A percentile compares a stretch with the other conserved stretches of the same genome.
phyloP scores from a whole-genome alignment of 2,113 vertebrate genomes.

The Sphyrna mokarran region DNA sequence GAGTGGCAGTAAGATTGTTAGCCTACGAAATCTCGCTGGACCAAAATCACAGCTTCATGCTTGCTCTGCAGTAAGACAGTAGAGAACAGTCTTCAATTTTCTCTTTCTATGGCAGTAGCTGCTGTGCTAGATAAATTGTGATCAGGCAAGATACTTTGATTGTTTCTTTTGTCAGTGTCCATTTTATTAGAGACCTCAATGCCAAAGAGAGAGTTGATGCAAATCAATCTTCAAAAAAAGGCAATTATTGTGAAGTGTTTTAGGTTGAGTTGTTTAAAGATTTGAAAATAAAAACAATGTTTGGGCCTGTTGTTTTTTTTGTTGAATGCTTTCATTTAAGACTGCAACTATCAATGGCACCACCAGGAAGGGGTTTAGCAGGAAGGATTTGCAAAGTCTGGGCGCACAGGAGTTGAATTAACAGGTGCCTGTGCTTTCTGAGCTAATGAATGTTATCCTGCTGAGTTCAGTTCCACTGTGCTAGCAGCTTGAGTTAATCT shows the following conservation, averaged over 20 bases:
- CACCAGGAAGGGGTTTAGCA: no score
- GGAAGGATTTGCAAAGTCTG: neutral
- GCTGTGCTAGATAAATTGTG: neutral
- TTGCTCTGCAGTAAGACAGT: neutral
- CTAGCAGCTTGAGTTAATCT: neutral
- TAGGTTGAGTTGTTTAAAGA: neutral
- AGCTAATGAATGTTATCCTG: neutral
- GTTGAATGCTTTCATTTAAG: neutral
- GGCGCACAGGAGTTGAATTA: neutral
- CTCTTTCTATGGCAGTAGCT: neutral
- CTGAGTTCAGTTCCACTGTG: neutral
- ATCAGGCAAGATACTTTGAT: neutral
- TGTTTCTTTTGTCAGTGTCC: neutral
- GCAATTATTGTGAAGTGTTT: neutral
- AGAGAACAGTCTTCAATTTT: neutral
- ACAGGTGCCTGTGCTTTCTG: neutral
- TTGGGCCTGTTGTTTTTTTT: neutral
- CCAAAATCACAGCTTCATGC: neutral
- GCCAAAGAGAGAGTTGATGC: no score
- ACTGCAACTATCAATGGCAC: no score
- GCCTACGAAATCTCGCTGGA: neutral
- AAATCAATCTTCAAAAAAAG: neutral
- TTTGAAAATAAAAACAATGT: neutral
- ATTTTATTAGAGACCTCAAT: neutral
- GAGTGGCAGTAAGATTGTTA: neutral